Percentiles rank a stretch among this genome's conserved stretches.
phyloP scores from a whole-genome alignment of 30 jellyfish, hydroid and myxozoan genomes.

The Cassiopea xamachana region DNA sequence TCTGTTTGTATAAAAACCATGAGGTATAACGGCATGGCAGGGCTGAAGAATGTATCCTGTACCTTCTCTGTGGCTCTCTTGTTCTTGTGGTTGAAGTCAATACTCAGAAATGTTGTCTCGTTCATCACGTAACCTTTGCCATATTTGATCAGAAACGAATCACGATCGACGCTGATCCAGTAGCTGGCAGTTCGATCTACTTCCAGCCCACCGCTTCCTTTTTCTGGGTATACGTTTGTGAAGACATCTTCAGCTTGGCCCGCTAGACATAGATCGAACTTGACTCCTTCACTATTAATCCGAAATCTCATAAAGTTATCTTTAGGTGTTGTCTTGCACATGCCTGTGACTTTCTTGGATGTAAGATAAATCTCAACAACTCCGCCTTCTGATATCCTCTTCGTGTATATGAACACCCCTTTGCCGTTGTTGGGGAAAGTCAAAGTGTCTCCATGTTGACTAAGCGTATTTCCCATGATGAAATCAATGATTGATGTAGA shows the following conservation, averaged over 20 bases:
- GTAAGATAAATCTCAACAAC: neutral
- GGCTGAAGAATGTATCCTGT: conserved; percentile 5
- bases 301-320: neutral
- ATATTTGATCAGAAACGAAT: conserved; percentile 21
- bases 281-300: neutral
- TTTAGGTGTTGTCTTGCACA: neutral
- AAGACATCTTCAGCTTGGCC: neutral
- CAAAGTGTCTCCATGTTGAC: neutral
- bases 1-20: neutral
- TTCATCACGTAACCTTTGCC: conserved; percentile 52
- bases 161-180: conserved; percentile 56
- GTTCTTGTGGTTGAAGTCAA: conserved; percentile 4
- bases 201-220: neutral
- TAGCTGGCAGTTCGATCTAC: conserved; percentile 11
- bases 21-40: conserved; percentile 1
- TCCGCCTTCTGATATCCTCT: neutral
- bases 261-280: neutral
- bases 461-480: neutral
- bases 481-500: too few species aligned
- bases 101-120: conserved; percentile 10
- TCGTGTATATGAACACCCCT: neutral
- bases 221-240: neutral
- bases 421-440: neutral
- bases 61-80: neutral
- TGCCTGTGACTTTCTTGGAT: neutral